Evolutionary conservation across 2,113 vertebrate genomes (phyloP).

Genomic region (Micromys minutus): DNA sequence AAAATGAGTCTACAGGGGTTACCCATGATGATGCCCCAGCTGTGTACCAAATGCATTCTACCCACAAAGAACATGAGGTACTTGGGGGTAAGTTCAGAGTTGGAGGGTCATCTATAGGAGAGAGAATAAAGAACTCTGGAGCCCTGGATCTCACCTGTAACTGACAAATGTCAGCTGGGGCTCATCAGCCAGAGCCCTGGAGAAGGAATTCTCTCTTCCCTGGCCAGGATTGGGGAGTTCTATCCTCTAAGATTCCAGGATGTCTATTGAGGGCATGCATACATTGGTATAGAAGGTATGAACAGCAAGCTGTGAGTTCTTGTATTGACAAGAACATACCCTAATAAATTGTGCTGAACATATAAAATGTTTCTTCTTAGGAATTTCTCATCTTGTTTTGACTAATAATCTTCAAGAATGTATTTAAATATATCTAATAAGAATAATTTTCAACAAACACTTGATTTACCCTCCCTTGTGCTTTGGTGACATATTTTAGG

Average conservation of each 20-base stretch:
- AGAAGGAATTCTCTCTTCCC: neutral
- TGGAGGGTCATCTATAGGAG: neutral
- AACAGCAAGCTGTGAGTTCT: neutral
- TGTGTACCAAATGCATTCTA: neutral
- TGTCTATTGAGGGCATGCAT: accelerated
- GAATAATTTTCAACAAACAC: neutral
- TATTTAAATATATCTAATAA: too few relatives aligned
- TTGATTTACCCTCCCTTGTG: neutral
- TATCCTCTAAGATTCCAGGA: neutral
- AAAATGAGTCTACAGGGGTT: neutral
- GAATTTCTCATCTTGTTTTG: slow-evolving; percentile 5
- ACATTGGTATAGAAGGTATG: accelerated
- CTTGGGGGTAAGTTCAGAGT: neutral
- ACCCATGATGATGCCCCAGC: neutral
- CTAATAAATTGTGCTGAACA: neutral
- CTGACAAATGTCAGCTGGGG: neutral
- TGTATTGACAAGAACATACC: neutral
- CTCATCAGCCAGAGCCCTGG: neutral
- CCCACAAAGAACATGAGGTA: neutral
- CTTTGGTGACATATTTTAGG: neutral
- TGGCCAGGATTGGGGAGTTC: neutral
- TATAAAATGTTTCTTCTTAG: neutral
- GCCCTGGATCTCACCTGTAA: neutral
- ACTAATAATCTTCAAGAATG: neutral
- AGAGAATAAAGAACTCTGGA: neutral